These are phyloP conservation scores for Colletes latitarsis DNA, from an alignment of 1,140 invertebrate species.

Conservation along the genomic window DNA sequence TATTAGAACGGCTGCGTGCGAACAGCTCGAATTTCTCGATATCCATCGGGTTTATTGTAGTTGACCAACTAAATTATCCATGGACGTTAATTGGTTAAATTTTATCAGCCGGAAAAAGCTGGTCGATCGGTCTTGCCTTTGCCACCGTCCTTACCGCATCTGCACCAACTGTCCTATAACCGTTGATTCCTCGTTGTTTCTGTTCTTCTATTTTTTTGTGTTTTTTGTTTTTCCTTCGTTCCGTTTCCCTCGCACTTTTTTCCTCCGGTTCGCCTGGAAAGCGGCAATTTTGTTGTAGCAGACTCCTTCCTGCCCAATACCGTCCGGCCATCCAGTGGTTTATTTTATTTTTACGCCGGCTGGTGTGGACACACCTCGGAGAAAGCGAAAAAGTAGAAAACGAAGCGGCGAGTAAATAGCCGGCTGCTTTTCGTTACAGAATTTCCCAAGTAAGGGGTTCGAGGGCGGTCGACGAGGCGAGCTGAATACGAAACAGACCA, in stretches of 20 bases:
- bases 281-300: slow-evolving; percentile 52
- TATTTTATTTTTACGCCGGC: slow-evolving; percentile 52
- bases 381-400: slow-evolving; percentile 27
- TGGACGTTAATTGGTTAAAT: slow-evolving; percentile 56
- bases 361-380: slow-evolving; percentile 44
- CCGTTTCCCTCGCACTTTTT: slow-evolving; percentile 12
- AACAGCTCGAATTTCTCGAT: slow-evolving; percentile 35
- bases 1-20: slow-evolving; percentile 1
- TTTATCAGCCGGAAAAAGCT: slow-evolving; percentile 58
- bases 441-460: slow-evolving; percentile 3
- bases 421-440: slow-evolving; percentile 39
- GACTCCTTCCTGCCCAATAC: slow-evolving; percentile 29
- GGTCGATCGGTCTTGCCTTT: slow-evolving; percentile 13
- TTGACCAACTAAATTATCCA: slow-evolving; percentile 41
- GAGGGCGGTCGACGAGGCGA: neutral
- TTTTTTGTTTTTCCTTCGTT: neutral
- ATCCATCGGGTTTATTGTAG: slow-evolving; percentile 32
- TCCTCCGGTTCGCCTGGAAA: slow-evolving; percentile 11
- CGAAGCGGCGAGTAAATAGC: slow-evolving; percentile 31
- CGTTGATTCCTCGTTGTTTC: slow-evolving; percentile 26
- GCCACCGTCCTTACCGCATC: slow-evolving; percentile 6
- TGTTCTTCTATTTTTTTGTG: neutral
- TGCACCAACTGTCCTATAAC: slow-evolving; percentile 38
- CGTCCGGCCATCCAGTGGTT: slow-evolving; percentile 28
- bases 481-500: slow-evolving; percentile 28